Percentiles rank a stretch among this genome's conserved stretches.
phyloP scores from a whole-genome alignment of 2,797 vertebrate species.

The Sebastiscus albofasciatus region DNA sequence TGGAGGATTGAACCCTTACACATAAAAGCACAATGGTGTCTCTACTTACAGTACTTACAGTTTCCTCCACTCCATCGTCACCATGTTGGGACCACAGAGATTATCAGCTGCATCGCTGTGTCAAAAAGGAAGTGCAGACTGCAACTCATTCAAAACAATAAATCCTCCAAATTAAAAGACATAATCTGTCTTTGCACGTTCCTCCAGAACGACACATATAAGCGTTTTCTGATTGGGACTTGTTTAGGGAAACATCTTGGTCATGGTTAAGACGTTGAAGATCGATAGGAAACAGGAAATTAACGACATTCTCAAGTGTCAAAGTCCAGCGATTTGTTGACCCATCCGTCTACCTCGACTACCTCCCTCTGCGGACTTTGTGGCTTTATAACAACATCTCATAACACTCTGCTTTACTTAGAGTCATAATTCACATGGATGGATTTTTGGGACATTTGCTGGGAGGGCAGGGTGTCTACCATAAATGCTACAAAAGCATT shows the following conservation, averaged over 20 bases:
- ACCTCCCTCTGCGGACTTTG: conserved; percentile 5
- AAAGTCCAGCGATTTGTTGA: background rate
- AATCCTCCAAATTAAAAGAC: background rate
- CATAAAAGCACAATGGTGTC: background rate
- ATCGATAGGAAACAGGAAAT: background rate
- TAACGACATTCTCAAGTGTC: background rate
- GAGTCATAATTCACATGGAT: conserved; percentile 1
- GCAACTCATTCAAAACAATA: background rate
- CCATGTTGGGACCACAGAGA: background rate
- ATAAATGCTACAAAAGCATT: conserved; percentile 12
- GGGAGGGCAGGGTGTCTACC: background rate
- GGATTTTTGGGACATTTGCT: conserved; percentile 10
- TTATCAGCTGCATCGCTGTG: background rate
- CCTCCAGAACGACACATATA: background rate
- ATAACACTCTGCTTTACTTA: background rate
- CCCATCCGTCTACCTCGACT: background rate
- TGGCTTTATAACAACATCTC: conserved; percentile 15
- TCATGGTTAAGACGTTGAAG: background rate
- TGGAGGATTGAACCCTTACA: background rate
- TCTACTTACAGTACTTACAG: background rate
- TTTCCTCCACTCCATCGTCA: background rate
- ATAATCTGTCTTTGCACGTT: background rate
- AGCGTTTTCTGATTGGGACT: background rate
- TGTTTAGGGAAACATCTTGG: background rate
- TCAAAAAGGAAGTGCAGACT: background rate